phyloP scores from a whole-genome alignment of 2,888 invertebrate species.

The Lasius platythorax region DNA sequence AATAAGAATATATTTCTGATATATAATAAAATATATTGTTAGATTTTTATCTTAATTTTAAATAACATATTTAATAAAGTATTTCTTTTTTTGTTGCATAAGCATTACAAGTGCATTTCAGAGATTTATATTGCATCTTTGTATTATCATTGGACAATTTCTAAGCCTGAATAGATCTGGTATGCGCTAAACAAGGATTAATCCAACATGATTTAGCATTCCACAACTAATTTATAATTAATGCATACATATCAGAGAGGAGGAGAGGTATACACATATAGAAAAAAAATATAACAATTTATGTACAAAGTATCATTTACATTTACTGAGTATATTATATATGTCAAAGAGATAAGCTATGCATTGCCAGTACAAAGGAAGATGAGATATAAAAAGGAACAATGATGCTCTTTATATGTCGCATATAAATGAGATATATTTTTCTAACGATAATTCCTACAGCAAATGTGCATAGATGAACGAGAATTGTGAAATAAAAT shows the following conservation, averaged over 20 bases:
- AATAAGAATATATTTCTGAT: not conserved
- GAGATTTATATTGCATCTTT: not conserved
- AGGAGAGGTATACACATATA: too few relatives aligned
- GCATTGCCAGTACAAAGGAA: too few relatives aligned
- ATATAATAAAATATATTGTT: not conserved
- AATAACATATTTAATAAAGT: not conserved
- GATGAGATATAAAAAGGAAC: too few relatives aligned
- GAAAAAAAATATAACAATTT: too few relatives aligned
- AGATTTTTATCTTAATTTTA: not conserved
- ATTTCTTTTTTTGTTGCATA: not conserved
- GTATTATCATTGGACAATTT: not conserved
- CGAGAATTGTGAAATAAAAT: not conserved
- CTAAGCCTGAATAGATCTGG: not conserved
- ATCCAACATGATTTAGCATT: not conserved
- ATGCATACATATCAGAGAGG: not conserved
- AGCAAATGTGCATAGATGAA: not conserved
- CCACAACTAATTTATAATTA: not conserved
- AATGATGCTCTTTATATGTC: too few relatives aligned
- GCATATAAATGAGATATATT: too few relatives aligned
- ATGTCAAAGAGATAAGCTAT: too few relatives aligned
- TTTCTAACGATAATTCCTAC: too few relatives aligned
- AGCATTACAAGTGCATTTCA: not conserved
- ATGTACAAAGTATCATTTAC: too few relatives aligned
- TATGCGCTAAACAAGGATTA: not conserved
- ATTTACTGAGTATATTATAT: too few relatives aligned